Conservation (phyloP, 2,888 invertebrate species). For the Drosophila vallismaia region DNA sequence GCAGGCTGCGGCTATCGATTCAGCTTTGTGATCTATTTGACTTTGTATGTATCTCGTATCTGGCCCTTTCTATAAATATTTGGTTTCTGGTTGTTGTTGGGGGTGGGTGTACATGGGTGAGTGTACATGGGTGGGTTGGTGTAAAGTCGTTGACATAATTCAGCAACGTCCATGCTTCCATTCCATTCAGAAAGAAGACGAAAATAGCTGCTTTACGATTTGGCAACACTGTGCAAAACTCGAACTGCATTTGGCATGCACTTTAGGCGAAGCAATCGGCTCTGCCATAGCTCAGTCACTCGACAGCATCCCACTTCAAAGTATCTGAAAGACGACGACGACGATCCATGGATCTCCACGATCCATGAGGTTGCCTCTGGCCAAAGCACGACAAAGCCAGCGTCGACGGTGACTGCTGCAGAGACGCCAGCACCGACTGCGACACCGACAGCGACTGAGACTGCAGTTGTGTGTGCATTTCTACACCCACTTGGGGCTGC, state of each 20-base stretch:
- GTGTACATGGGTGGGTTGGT: conserved; percentile 19
- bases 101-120: not conserved
- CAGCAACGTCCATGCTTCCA: conserved; percentile 52
- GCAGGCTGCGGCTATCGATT: conserved; percentile 1
- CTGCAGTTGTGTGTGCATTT: conserved; percentile 65
- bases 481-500: conserved; percentile 69
- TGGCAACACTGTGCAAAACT: conserved; percentile 73
- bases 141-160: conserved; percentile 64
- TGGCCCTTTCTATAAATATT: conserved; percentile 40
- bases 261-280: conserved; percentile 53
- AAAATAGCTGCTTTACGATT: conserved; percentile 55
- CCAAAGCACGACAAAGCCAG: conserved; percentile 23
- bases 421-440: conserved; percentile 9
- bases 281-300: conserved; percentile 26
- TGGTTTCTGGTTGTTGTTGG: conserved; percentile 3
- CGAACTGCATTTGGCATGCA: conserved; percentile 70
- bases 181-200: conserved; percentile 39
- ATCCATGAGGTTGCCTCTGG: conserved; percentile 29
- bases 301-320: conserved; percentile 34
- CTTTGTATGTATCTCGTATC: conserved; percentile 18
- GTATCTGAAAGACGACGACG: conserved; percentile 25
- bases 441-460: conserved; percentile 13
- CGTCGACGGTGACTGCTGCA: conserved; percentile 28
- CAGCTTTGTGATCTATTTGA: conserved; percentile 10
- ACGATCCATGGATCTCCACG: conserved; percentile 19